Percentiles rank a stretch among this genome's conserved stretches.
phyloP scores from a whole-genome alignment of 1,140 invertebrate species.

The Drosophila insularis region DNA sequence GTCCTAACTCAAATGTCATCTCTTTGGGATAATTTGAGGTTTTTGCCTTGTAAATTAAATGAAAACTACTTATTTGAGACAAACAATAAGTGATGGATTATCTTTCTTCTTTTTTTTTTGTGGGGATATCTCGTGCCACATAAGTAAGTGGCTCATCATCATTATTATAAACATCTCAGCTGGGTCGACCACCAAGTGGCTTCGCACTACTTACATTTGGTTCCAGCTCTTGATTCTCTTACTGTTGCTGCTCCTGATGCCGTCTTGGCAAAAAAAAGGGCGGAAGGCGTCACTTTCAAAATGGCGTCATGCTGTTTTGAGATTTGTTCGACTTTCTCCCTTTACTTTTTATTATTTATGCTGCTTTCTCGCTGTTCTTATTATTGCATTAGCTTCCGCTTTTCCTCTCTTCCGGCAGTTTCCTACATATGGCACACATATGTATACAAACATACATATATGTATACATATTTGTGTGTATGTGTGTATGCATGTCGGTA shows the following conservation, averaged over 20 bases:
- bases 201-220: conserved; percentile 5
- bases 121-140: not conserved
- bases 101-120: not conserved
- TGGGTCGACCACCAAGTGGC: not conserved
- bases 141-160: conserved; percentile 2
- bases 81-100: not conserved
- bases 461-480: not conserved
- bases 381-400: conserved; percentile 57
- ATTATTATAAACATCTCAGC: not conserved
- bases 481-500: not conserved
- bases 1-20: conserved; percentile 14
- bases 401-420: not conserved
- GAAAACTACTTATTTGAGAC: not conserved
- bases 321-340: conserved; percentile 35
- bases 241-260: conserved; percentile 7
- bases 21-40: not conserved
- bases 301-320: conserved; percentile 65
- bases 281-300: conserved; percentile 65
- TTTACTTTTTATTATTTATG: conserved; percentile 47
- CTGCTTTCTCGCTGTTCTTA: conserved; percentile 38
- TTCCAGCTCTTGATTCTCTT: conserved; percentile 6
- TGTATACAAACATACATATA: not conserved
- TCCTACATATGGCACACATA: not conserved
- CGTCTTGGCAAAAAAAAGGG: conserved; percentile 48
- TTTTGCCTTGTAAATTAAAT: not conserved